Percentiles rank a stretch among this genome's conserved stretches.
Conservation (phyloP, 2,888 invertebrate genomes). For the Penaeus monodon region DNA sequence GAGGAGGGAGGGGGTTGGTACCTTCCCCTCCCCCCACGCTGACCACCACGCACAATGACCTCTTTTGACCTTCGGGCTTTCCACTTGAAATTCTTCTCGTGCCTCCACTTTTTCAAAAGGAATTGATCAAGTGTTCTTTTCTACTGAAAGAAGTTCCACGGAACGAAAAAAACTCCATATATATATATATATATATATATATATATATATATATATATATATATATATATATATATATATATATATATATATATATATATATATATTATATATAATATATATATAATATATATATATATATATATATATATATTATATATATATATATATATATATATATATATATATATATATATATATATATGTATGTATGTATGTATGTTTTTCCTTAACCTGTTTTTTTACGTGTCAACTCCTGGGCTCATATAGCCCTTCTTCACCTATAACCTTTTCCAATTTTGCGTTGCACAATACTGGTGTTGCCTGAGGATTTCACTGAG, state of each 20-base stretch:
- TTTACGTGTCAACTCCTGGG: constrained; percentile 16
- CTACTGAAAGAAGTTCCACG: too few species aligned
- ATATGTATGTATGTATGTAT: constrained; percentile 33
- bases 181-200: constrained; percentile 7
- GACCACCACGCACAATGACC: too few species aligned
- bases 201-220: constrained; percentile 29
- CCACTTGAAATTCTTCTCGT: too few species aligned
- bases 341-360: constrained; percentile 35
- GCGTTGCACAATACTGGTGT: too few species aligned
- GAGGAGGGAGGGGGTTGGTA: too few species aligned
- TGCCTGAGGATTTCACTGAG: too few species aligned
- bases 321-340: constrained; percentile 15
- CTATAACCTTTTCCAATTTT: too few species aligned
- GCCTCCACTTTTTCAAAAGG: too few species aligned
- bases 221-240: constrained; percentile 27
- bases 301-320: not conserved
- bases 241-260: constrained; percentile 25
- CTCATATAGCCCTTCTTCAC: not conserved
- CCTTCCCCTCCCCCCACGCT: too few species aligned
- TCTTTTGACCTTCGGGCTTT: too few species aligned
- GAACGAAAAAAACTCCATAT: not conserved
- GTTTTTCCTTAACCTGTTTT: not conserved
- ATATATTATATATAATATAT: constrained; percentile 27
- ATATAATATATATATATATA: constrained; percentile 17
- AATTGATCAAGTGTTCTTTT: too few species aligned